phyloP scores from a whole-genome alignment of 92 coral and sea anemone genomes.

The Hydrozoanthus gracilis region DNA sequence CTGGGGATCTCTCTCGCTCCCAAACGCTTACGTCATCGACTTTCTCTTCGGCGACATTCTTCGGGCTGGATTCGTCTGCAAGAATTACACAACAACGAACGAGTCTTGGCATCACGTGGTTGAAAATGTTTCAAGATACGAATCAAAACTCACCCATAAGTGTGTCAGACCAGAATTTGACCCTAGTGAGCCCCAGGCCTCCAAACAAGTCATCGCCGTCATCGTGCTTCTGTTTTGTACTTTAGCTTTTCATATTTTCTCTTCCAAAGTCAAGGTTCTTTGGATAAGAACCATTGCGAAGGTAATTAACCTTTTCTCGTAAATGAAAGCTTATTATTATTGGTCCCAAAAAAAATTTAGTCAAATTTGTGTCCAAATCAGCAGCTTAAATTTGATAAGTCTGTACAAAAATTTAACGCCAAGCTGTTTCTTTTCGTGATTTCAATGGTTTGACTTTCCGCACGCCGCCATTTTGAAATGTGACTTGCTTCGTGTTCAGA shows the following conservation, averaged over 20 bases:
- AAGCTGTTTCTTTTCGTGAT: too few relatives aligned
- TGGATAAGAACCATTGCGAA: conserved; percentile 30
- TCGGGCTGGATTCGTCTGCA: conserved; percentile 76
- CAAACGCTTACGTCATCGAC: conserved; percentile 81
- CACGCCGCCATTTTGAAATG: too few relatives aligned
- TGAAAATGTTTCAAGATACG: conserved; percentile 21
- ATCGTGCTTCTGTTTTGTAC: conserved; percentile 17
- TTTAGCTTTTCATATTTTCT: conserved; percentile 7
- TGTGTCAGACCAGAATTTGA: conserved; percentile 44
- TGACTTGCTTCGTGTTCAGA: too few relatives aligned
- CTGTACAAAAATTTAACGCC: too few relatives aligned
- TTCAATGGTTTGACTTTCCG: too few relatives aligned
- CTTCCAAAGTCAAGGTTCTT: not conserved
- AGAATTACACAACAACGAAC: conserved; percentile 12
- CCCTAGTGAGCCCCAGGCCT: conserved; percentile 52
- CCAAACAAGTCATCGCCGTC: conserved; percentile 55
- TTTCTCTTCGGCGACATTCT: conserved; percentile 68
- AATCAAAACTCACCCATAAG: conserved; percentile 25
- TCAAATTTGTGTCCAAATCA: too few relatives aligned
- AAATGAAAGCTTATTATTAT: not conserved
- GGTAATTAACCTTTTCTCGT: not conserved
- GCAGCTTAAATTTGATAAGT: too few relatives aligned
- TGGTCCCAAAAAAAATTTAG: too few relatives aligned
- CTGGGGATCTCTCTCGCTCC: conserved; percentile 74
- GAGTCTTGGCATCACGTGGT: not conserved